Evolutionary conservation across 2,797 vertebrate species (phyloP).

Genomic region (Microctenopoma lineatum): DNA sequence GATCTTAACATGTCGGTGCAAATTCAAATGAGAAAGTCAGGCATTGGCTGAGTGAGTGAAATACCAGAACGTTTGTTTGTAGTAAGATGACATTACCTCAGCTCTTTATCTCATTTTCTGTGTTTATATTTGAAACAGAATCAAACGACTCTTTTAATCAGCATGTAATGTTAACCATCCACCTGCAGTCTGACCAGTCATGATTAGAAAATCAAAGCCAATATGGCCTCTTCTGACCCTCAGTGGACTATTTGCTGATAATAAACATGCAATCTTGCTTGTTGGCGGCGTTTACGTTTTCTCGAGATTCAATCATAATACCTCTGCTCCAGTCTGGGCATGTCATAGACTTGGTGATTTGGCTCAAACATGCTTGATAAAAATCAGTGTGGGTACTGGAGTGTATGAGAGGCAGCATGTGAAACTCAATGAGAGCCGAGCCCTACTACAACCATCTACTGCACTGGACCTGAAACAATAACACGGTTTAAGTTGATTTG

Average conservation of each 20-base stretch:
- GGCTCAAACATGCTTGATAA: conserved; percentile 50
- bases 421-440: conserved; percentile 26
- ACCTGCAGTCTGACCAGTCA: conserved; percentile 20
- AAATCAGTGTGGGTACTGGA: conserved; percentile 31
- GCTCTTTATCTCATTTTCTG: not conserved
- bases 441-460: not conserved
- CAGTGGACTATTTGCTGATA: conserved; percentile 7
- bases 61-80: not conserved
- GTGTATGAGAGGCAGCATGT: conserved; percentile 41
- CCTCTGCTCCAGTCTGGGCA: conserved; percentile 56
- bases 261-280: conserved; percentile 33
- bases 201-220: conserved; percentile 21
- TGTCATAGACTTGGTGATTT: conserved; percentile 36
- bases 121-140: conserved; percentile 12
- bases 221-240: conserved; percentile 28
- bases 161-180: conserved; percentile 8
- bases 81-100: not conserved
- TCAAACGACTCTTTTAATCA: conserved; percentile 10
- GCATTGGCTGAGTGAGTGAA: not conserved
- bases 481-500: not conserved
- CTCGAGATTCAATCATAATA: conserved; percentile 25
- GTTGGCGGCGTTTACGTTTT: conserved; percentile 16
- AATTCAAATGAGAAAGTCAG: conserved; percentile 26
- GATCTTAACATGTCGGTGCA: conserved; percentile 33
- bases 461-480: not conserved